Evolutionary conservation across 92 coral and sea anemone species (phyloP).

Genomic region (Epizoanthus illoricatus): DNA sequence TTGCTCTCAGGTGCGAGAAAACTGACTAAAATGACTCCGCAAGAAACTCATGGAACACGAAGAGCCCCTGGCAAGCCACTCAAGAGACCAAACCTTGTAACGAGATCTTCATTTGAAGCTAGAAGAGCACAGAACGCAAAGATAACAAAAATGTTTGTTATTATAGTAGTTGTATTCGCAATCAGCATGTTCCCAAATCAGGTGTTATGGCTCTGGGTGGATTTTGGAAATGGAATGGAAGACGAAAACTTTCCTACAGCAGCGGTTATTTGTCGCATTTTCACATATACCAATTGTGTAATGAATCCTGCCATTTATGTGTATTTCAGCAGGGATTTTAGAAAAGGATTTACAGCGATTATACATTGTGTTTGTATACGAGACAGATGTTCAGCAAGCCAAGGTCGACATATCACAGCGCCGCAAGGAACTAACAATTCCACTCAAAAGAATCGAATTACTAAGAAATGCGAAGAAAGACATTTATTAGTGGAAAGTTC

Average conservation of each 20-base stretch:
- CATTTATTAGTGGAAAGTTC: background rate
- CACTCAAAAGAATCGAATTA: background rate
- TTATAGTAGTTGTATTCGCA: conserved; percentile 83
- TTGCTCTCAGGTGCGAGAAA: conserved; percentile 31
- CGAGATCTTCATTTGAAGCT: conserved; percentile 1
- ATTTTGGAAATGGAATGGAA: conserved; percentile 54
- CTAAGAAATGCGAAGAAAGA: background rate
- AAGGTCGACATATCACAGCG: background rate
- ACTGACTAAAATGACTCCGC: background rate
- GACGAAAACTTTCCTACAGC: conserved; percentile 48
- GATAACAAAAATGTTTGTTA: conserved; percentile 84
- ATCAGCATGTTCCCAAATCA: conserved; percentile 82
- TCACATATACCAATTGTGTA: conserved; percentile 83
- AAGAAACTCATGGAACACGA: background rate
- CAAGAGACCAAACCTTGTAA: background rate
- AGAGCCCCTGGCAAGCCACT: background rate
- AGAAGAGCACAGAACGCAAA: conserved; percentile 80
- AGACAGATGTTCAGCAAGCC: background rate
- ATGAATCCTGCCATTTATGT: conserved; percentile 84
- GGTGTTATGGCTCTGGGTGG: conserved; percentile 81
- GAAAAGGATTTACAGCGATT: conserved; percentile 48
- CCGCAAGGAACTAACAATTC: background rate
- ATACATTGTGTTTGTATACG: background rate
- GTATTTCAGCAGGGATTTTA: conserved; percentile 68
- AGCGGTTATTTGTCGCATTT: conserved; percentile 62